Percentiles rank a stretch among this genome's conserved stretches.
phyloP scores from a whole-genome alignment of 1,140 invertebrate species.

The Nilaparvata lugens region DNA sequence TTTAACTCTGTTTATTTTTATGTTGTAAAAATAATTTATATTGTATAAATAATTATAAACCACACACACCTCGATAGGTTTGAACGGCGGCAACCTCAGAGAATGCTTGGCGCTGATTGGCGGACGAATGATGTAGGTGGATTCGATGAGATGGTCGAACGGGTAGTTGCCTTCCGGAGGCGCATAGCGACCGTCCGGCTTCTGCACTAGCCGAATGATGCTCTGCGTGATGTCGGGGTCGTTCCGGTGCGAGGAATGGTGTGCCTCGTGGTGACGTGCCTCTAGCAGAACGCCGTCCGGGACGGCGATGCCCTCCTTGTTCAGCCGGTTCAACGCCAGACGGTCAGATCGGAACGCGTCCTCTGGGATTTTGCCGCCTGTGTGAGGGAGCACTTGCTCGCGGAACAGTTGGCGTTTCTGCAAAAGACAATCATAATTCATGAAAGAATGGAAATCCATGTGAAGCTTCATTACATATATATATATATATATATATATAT shows the following conservation, averaged over 20 bases:
- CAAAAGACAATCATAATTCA: too few species aligned
- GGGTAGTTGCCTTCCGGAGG: conserved; percentile 25
- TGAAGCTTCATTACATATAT: too few species aligned
- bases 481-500: too few species aligned
- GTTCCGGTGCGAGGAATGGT: conserved; percentile 28
- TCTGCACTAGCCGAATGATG: conserved; percentile 25
- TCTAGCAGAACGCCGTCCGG: conserved; percentile 49
- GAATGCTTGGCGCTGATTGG: conserved; percentile 15
- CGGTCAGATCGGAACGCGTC: conserved; percentile 50
- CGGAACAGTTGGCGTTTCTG: conserved; percentile 53
- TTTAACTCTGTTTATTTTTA: too few species aligned
- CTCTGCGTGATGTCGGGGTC: conserved; percentile 25
- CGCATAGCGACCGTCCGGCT: conserved; percentile 23
- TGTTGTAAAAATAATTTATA: too few species aligned
- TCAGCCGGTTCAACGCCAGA: conserved; percentile 47
- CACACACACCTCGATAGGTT: conserved; percentile 15
- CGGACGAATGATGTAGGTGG: conserved; percentile 26
- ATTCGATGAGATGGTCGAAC: conserved; percentile 25
- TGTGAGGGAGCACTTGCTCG: conserved; percentile 49
- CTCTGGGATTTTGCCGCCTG: conserved; percentile 54
- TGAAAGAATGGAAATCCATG: too few species aligned
- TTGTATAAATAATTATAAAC: too few species aligned
- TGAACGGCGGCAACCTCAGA: conserved; percentile 15
- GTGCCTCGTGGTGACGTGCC: conserved; percentile 32
- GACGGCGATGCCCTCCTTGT: conserved; percentile 50